A percentile compares a stretch with the other conserved stretches of the same genome.
Evolutionary conservation across 2,113 vertebrate species (phyloP).

Genomic region (Hydrolagus affinis): DNA sequence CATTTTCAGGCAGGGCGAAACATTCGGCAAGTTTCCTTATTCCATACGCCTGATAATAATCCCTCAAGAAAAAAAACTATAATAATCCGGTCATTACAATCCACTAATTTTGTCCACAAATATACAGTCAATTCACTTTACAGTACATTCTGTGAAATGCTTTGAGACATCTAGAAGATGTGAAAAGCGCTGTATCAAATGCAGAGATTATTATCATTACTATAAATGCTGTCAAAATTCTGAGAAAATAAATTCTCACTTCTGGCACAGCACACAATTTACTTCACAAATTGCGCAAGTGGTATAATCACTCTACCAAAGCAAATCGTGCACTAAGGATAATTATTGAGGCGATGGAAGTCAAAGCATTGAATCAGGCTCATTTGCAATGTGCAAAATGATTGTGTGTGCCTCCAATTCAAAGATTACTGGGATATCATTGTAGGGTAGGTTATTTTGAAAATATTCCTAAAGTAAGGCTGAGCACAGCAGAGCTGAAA

Average conservation of each 20-base stretch:
- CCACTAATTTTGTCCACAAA: too few relatives aligned
- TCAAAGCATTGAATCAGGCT: neutral
- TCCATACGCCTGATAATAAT: too few relatives aligned
- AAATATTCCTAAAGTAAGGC: neutral
- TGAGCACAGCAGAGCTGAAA: neutral
- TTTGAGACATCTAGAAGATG: too few relatives aligned
- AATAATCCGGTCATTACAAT: too few relatives aligned
- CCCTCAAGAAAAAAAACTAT: too few relatives aligned
- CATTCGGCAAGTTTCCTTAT: too few relatives aligned
- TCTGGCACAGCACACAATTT: neutral
- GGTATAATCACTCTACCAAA: neutral
- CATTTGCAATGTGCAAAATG: neutral
- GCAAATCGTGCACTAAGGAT: neutral
- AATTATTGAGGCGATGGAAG: neutral
- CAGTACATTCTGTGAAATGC: too few relatives aligned
- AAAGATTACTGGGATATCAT: neutral
- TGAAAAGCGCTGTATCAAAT: too few relatives aligned
- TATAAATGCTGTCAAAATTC: neutral
- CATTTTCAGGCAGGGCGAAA: too few relatives aligned
- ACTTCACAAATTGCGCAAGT: constrained; percentile 16
- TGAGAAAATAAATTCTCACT: too few relatives aligned
- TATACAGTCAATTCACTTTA: too few relatives aligned
- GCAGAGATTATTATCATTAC: too few relatives aligned
- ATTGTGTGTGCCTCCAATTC: neutral
- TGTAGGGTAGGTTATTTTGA: neutral